Base-by-base conservation (phyloP, 2,888 invertebrate species). In the Resseliella maxima region DNA sequence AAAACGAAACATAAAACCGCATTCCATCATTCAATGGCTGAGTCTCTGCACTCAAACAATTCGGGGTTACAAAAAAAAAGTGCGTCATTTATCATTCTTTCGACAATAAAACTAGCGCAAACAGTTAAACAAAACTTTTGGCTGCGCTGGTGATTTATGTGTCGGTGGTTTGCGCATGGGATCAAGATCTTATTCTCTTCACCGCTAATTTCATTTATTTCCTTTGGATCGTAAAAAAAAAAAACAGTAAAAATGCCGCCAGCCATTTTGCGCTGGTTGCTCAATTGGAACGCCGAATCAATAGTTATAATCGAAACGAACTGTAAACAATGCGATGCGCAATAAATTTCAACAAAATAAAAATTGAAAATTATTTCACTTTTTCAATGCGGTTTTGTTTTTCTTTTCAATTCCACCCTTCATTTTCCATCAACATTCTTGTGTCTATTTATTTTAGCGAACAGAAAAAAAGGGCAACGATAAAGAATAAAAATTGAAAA, bases 61-160 rank as follows among this genome's bases (percentile, higher is more conserved):
- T 35, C 18, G 46, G 46, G 31, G 72, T n/a, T 59, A 27, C 21
- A n/a, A 59, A 81, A 64, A 15, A 35, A 10, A 41, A 50, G 15
- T 59, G n/a, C 24, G 38, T 12, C 38, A 83, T 83, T 38, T 24
- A 83, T 83, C 83, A 83, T 83, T 38, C 38, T 24, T 24, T 83
- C 59, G 81, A 36, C 83, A 36, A 38, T 38, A 83, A 38, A 83
- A 83, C 38, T 1, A 38, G 38, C 24, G 38, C 38, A 83, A 83
- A 83, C 72, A 72, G 27, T 83, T 83, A 38, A 83, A 83, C 83
- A 83, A 83, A 81, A 81, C 81, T 36, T 12, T 18, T 35, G n/a
- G n/a, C n/a, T n/a, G n/a, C n/a, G n/a, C 24, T 21, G 24, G 24
- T 83, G 83, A 83, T 83, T 83, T 83, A 83, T 83, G 83, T 36